Evolutionary conservation across 2,113 vertebrate species (phyloP).

Genomic region (Trichomycterus rosablanca): DNA sequence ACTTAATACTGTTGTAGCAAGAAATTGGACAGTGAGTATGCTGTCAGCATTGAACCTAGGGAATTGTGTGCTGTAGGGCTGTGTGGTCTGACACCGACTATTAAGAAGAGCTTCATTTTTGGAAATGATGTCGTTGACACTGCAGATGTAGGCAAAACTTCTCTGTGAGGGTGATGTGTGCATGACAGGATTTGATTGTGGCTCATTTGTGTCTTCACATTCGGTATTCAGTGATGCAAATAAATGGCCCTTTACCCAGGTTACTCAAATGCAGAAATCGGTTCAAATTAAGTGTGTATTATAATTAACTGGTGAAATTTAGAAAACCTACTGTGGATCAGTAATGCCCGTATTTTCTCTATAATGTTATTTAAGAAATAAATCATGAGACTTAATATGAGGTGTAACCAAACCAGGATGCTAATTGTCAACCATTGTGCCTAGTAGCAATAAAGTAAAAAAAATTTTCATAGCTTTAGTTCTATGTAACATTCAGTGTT

Average conservation of each 20-base stretch:
- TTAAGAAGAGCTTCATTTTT: conserved; percentile 21
- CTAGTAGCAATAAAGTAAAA: conserved; percentile 19
- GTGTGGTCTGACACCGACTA: background rate
- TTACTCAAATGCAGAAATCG: background rate
- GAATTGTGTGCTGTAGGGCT: no score
- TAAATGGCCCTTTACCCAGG: conserved; percentile 4
- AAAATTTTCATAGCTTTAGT: background rate
- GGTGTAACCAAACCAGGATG: conserved; percentile 25
- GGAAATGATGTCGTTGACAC: background rate
- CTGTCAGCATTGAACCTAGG: no score
- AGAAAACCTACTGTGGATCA: background rate
- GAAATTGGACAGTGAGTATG: no score
- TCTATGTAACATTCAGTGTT: background rate
- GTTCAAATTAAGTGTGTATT: no score
- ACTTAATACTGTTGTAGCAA: no score
- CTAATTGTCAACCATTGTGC: conserved; percentile 38
- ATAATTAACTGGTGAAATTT: conserved; percentile 6
- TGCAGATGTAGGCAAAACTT: conserved; percentile 12
- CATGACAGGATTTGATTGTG: conserved; percentile 7
- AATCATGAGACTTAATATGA: background rate
- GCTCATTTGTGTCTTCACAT: no score
- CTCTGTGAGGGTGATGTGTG: background rate
- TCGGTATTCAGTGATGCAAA: conserved; percentile 32
- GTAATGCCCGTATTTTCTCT: conserved; percentile 8
- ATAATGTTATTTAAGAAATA: background rate